Percentiles rank a stretch among this genome's conserved stretches.
These are phyloP conservation scores for Leptodactylus fallax DNA, from an alignment of 2,797 vertebrate genomes.

Conservation along the genomic window DNA sequence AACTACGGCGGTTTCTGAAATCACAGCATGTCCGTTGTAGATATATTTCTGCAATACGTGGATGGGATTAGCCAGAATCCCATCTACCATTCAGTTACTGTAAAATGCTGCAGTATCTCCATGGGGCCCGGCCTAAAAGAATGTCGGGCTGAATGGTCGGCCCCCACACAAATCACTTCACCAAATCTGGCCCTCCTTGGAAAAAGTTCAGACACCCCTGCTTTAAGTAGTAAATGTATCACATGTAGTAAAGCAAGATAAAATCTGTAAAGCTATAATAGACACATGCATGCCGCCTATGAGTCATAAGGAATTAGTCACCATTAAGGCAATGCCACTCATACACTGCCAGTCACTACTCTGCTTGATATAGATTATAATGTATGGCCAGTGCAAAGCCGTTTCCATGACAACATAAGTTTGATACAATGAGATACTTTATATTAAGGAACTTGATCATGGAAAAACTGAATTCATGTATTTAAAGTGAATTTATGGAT, in stretches of 20 bases:
- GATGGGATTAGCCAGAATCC: too few relatives aligned
- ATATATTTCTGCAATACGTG: too few relatives aligned
- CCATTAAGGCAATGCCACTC: neutral
- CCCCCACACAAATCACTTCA: neutral
- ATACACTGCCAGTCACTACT: neutral
- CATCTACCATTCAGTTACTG: too few relatives aligned
- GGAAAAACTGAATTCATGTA: slow-evolving; percentile 14
- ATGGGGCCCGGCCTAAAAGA: too few relatives aligned
- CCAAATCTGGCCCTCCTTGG: neutral
- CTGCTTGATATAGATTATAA: neutral
- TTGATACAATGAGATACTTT: neutral
- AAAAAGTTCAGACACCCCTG: too few relatives aligned
- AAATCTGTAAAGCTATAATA: neutral
- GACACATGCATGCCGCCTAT: neutral
- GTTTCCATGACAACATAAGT: neutral
- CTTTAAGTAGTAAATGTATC: neutral
- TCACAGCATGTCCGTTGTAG: too few relatives aligned
- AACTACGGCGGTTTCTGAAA: too few relatives aligned
- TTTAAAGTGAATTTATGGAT: slow-evolving; percentile 3
- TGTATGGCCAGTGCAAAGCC: neutral
- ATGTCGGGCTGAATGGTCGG: too few relatives aligned
- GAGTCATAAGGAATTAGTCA: neutral
- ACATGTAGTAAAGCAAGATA: neutral
- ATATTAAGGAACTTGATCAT: neutral
- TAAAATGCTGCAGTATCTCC: too few relatives aligned